Base-by-base conservation (phyloP, 1,140 invertebrate species). In the Pseudachorutes palmiensis region DNA sequence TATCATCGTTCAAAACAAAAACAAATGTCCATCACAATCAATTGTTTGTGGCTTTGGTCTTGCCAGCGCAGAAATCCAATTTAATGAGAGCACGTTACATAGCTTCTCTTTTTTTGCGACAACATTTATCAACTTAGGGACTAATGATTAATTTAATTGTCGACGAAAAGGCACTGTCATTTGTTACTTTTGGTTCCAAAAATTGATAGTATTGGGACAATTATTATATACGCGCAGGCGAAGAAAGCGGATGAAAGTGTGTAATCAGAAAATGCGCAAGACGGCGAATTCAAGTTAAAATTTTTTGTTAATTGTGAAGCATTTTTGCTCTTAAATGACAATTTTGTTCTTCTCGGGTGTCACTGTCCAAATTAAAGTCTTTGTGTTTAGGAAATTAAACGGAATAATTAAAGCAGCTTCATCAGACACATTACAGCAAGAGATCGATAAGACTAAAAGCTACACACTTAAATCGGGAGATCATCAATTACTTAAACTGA, bases 181-280 rank as follows among this genome's bases (percentile, higher is more conserved):
- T 55, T 55, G 51, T 55, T 55, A 55, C 51, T 55, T 24, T 55
- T 55, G 51, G 51, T 55, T 55, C 51, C 51, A 55, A 16, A 55
- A 55, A 16, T 19, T 55, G 51, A 55, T 55, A 55, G 24, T 55
- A 14, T 55, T 14, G 36, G 36, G 9, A 12, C 19, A 45, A 9
- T 12, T 45, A 45, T 45, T 45, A 45, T 45, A 45, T 45, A 12
- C 36, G 36, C n/a, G n/a, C n/a, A n/a, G n/a, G n/a, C n/a, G n/a
- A n/a, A n/a, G n/a, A n/a, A n/a, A n/a, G n/a, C n/a, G n/a, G n/a
- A n/a, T n/a, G n/a, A n/a, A n/a, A n/a, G n/a, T n/a, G n/a, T n/a
- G n/a, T n/a, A n/a, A n/a, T n/a, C n/a, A n/a, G n/a, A n/a, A n/a
- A n/a, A n/a, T n/a, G n/a, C n/a, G n/a, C n/a, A n/a, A n/a, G n/a